Evolutionary conservation across 2,888 invertebrate genomes (phyloP).

Genomic region (Agonopterix arenella): DNA sequence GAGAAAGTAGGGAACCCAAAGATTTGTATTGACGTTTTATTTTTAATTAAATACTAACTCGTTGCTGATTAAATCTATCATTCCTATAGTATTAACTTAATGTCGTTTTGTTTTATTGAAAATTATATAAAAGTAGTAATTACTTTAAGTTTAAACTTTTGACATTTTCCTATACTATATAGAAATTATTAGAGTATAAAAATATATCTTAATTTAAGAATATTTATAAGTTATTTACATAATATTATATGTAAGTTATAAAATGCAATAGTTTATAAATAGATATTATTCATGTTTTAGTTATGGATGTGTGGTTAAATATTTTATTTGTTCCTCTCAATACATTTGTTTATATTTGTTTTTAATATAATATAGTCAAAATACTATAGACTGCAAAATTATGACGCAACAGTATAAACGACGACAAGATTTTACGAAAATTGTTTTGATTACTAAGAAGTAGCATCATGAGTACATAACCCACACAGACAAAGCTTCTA

Average conservation of each 20-base stretch:
- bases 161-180: constrained; percentile 3
- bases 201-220: background rate
- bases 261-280: background rate
- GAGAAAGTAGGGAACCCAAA: constrained; percentile 18
- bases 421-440: too few relatives aligned
- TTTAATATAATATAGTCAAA: too few relatives aligned
- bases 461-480: too few relatives aligned
- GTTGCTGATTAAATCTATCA: constrained; percentile 29
- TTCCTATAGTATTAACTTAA: constrained; percentile 42
- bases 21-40: constrained; percentile 14
- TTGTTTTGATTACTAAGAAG: too few relatives aligned
- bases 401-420: too few relatives aligned
- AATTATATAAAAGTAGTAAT: constrained; percentile 9
- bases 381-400: too few relatives aligned
- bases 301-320: background rate
- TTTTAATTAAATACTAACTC: constrained; percentile 10
- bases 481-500: too few relatives aligned
- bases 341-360: background rate
- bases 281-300: background rate
- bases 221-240: constrained; percentile 2
- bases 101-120: constrained; percentile 25
- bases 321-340: background rate
- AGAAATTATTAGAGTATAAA: background rate
- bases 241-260: constrained; percentile 4
- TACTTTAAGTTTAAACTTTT: constrained; percentile 12